Conservation (phyloP, 2,888 invertebrate species). For the Troides helena region DNA sequence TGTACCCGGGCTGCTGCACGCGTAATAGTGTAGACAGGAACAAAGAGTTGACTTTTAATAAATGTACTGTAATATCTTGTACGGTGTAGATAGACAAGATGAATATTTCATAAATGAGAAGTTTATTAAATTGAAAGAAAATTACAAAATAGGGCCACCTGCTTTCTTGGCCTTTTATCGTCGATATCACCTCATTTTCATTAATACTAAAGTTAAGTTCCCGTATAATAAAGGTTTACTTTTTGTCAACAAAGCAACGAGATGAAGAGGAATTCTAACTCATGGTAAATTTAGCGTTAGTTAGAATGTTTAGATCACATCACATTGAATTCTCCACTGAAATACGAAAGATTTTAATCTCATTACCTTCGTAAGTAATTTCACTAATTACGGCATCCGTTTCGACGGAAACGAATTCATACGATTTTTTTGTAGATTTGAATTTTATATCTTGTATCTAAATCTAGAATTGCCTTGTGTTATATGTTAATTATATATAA, state of each 20-base stretch:
- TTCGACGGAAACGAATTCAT: no score
- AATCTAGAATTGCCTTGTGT: no score
- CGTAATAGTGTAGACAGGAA: background rate
- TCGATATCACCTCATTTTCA: background rate
- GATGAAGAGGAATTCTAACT: no score
- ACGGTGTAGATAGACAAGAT: background rate
- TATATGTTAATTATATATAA: no score
- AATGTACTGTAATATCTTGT: constrained; percentile 1
- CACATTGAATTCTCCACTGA: background rate
- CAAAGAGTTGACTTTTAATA: background rate
- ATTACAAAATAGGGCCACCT: background rate
- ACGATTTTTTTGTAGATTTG: no score
- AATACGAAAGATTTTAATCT: background rate
- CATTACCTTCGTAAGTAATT: background rate
- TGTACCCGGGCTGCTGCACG: no score
- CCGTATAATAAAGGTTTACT: background rate
- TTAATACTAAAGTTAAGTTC: background rate
- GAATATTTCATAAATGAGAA: background rate
- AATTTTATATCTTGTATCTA: no score
- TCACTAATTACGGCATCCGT: background rate
- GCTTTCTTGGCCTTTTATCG: background rate
- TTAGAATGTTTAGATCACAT: background rate
- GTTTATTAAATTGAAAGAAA: background rate
- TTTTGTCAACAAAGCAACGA: no score
- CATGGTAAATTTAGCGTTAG: background rate